A percentile compares a stretch with the other conserved stretches of the same genome.
phyloP scores from a whole-genome alignment of 2,797 vertebrate genomes.

The Lindbergichthys nudifrons region DNA sequence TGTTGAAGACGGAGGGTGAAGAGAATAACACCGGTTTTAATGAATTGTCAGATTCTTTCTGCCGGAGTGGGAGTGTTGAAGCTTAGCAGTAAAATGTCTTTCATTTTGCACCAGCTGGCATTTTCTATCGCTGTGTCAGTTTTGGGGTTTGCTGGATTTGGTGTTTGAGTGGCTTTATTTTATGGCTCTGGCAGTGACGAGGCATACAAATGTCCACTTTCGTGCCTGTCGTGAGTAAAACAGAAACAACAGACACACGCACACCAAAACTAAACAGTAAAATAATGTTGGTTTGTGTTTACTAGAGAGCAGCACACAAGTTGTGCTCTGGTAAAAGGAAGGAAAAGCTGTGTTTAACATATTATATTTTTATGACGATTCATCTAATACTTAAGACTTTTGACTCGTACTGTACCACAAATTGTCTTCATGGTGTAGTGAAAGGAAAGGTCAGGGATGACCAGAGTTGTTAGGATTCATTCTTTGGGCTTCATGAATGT shows the following conservation, averaged over 20 bases:
- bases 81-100: conserved; percentile 38
- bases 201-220: conserved; percentile 13
- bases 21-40: conserved; percentile 39
- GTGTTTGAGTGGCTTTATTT: conserved; percentile 6
- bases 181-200: not conserved
- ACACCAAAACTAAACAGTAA: not conserved
- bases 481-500: too few species aligned
- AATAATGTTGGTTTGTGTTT: not conserved
- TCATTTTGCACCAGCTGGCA: conserved; percentile 43
- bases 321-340: not conserved
- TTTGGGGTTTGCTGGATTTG: conserved; percentile 13
- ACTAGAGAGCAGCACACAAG: rapidly evolving
- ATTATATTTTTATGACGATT: too few species aligned
- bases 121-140: conserved; percentile 25
- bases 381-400: too few species aligned
- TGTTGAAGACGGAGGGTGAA: conserved; percentile 40
- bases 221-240: not conserved
- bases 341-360: not conserved
- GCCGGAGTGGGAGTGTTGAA: not conserved
- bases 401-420: too few species aligned
- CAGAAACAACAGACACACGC: not conserved
- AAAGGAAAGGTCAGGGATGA: too few species aligned
- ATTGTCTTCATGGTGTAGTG: too few species aligned
- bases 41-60: conserved; percentile 48
- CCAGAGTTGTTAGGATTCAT: too few species aligned